Percentiles rank a stretch among this genome's conserved stretches.
phyloP scores from a whole-genome alignment of 1,140 invertebrate species.

The Hylyphantes graminicola region DNA sequence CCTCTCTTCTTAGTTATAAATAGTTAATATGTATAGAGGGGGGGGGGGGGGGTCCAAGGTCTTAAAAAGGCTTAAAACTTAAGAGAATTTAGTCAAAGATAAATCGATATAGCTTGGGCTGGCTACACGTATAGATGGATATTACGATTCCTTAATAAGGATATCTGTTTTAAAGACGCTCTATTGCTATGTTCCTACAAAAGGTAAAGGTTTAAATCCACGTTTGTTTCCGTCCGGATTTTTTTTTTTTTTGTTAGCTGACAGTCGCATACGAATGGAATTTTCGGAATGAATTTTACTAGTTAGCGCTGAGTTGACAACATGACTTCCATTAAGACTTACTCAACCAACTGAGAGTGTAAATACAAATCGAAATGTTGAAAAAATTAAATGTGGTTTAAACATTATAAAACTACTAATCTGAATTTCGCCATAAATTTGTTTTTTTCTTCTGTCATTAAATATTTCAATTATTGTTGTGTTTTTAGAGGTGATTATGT shows the following conservation, averaged over 20 bases:
- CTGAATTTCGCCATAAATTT: neutral
- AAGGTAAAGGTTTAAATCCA: too few relatives aligned
- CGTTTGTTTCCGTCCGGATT: too few relatives aligned
- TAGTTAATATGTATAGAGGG: neutral
- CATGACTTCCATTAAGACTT: too few relatives aligned
- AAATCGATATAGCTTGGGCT: neutral
- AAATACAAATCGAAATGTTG: neutral
- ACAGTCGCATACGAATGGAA: too few relatives aligned
- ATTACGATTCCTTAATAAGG: too few relatives aligned
- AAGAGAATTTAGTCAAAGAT: neutral
- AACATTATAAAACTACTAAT: neutral
- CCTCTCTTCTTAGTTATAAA: neutral
- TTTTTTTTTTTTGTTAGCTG: too few relatives aligned
- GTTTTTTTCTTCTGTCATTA: neutral
- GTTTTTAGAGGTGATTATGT: neutral
- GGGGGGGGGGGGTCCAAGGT: too few relatives aligned
- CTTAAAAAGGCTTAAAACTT: neutral
- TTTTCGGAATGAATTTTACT: too few relatives aligned
- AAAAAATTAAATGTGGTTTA: neutral
- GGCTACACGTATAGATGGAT: neutral
- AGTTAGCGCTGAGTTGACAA: too few relatives aligned
- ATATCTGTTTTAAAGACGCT: too few relatives aligned
- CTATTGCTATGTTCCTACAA: too few relatives aligned
- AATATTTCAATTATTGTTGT: neutral
- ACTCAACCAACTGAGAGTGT: too few relatives aligned